Conservation (phyloP, 2,113 vertebrate genomes). For the Petroica traversi region DNA sequence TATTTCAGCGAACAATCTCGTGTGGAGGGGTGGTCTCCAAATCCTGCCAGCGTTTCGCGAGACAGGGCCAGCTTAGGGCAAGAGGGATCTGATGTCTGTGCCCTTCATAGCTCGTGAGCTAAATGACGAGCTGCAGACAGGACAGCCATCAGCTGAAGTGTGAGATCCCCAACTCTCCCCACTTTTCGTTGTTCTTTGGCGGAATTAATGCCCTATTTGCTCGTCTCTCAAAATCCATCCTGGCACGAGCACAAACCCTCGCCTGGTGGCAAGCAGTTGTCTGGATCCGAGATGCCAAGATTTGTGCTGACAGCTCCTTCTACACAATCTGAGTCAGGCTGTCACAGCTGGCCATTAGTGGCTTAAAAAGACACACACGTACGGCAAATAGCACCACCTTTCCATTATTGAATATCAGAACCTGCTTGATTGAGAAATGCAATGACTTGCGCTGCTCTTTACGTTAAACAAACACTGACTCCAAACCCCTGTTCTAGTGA, state of each 20-base stretch:
- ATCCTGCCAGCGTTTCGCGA: constrained; percentile 69
- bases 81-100: constrained; percentile 72
- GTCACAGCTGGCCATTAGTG: constrained; percentile 70
- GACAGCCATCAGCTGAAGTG: constrained; percentile 39
- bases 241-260: constrained; percentile 72
- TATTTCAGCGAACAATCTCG: constrained; percentile 71
- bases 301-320: constrained; percentile 78
- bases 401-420: background rate
- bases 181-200: constrained; percentile 68
- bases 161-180: constrained; percentile 55
- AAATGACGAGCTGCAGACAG: constrained; percentile 76
- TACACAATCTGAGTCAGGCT: constrained; percentile 70
- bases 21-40: constrained; percentile 10
- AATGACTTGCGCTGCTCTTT: background rate
- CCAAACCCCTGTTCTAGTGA: background rate
- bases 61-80: constrained; percentile 70
- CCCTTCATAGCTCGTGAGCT: constrained; percentile 71
- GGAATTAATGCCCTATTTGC: constrained; percentile 70
- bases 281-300: constrained; percentile 72
- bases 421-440: background rate
- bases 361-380: constrained; percentile 58
- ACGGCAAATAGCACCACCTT: constrained; percentile 36
- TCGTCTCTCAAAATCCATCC: constrained; percentile 73
- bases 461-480: background rate
- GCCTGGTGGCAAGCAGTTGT: constrained; percentile 74